phyloP scores from a whole-genome alignment of 2,888 invertebrate genomes.

The Ephialtes manifestator region DNA sequence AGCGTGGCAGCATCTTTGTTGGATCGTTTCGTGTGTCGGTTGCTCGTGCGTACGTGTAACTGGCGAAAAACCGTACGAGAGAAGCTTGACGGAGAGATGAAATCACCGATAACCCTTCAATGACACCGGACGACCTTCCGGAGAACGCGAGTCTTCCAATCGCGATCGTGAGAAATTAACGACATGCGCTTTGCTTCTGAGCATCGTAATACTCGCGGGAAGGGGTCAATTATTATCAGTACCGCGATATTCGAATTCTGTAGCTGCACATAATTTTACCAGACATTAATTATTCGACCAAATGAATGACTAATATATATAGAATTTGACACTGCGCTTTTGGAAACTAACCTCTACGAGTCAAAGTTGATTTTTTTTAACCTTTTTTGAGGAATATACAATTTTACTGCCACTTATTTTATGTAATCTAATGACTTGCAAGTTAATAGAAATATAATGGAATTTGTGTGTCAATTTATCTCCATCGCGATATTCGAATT shows the following conservation, averaged over 20 bases:
- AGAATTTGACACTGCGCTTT: background rate
- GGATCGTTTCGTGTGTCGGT: slow-evolving; percentile 37
- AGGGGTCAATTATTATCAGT: slow-evolving; percentile 4
- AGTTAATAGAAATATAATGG: too few species aligned
- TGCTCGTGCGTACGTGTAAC: slow-evolving; percentile 62
- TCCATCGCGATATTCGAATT: too few species aligned
- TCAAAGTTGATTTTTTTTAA: background rate
- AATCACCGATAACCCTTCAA: slow-evolving; percentile 71
- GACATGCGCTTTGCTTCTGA: slow-evolving; percentile 54
- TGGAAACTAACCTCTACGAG: background rate
- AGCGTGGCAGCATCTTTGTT: slow-evolving; percentile 82
- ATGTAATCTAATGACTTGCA: too few species aligned
- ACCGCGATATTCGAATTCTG: slow-evolving; percentile 38
- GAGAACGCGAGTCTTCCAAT: slow-evolving; percentile 52
- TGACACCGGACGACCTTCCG: slow-evolving; percentile 71
- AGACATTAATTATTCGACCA: background rate
- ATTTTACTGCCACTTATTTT: too few species aligned
- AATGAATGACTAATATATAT: background rate
- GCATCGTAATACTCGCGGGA: background rate
- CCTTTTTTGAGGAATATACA: too few species aligned
- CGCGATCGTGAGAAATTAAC: background rate
- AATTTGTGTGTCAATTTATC: too few species aligned
- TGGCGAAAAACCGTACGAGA: slow-evolving; percentile 39
- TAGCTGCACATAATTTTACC: too few species aligned
- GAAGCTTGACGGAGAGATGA: slow-evolving; percentile 38